phyloP scores from a whole-genome alignment of 2,113 vertebrate species.

The Ranitomeya variabilis region DNA sequence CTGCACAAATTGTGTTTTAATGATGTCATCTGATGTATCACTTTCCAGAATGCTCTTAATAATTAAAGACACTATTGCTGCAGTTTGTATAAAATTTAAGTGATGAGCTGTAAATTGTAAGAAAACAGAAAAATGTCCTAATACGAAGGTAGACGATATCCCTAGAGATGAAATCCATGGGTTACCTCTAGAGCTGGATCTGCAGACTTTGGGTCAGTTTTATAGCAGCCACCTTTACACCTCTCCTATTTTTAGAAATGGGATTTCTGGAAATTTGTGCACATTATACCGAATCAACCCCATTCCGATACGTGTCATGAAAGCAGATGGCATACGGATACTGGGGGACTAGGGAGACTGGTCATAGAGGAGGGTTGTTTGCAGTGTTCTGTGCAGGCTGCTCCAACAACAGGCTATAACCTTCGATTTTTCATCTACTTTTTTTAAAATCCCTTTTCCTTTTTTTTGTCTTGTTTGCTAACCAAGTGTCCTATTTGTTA shows the following conservation, averaged over 20 bases:
- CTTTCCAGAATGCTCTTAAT: slow-evolving; percentile 15
- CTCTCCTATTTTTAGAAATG: neutral
- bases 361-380: no score
- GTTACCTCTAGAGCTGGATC: neutral
- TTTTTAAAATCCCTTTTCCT: no score
- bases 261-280: neutral
- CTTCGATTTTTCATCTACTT: no score
- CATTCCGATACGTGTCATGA: neutral
- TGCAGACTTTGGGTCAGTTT: neutral
- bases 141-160: neutral
- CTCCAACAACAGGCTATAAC: no score
- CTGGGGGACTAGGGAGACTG: no score
- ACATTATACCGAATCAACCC: neutral
- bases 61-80: slow-evolving; percentile 22
- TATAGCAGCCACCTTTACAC: neutral
- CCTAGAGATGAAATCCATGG: neutral
- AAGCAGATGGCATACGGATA: no score
- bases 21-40: slow-evolving; percentile 37
- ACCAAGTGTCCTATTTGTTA: no score
- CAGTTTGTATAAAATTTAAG: neutral
- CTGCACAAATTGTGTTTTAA: slow-evolving; percentile 36
- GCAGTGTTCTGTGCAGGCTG: no score
- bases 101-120: neutral
- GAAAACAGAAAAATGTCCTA: neutral
- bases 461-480: no score